Percentiles rank a stretch among this genome's conserved stretches.
Evolutionary conservation across 2,888 invertebrate genomes (phyloP).

Genomic region (Reticulitermes lucifugus): DNA sequence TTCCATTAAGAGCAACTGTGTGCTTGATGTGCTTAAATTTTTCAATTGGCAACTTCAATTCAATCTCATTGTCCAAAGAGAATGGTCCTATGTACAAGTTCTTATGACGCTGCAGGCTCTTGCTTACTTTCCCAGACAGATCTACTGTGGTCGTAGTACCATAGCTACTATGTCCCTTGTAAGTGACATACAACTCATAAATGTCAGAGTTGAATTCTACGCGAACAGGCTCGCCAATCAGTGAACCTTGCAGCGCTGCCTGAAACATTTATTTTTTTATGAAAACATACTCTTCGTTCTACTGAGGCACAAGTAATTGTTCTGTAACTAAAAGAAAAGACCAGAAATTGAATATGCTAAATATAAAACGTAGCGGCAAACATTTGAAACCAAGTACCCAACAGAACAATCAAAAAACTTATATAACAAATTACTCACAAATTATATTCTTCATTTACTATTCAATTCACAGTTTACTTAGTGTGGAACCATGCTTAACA

Average conservation of each 20-base stretch:
- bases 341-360: too few relatives aligned
- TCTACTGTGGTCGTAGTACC: conserved; percentile 64
- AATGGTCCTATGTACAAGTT: conserved; percentile 54
- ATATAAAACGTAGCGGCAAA: too few relatives aligned
- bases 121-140: conserved; percentile 61
- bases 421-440: too few relatives aligned
- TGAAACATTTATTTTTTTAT: conserved; percentile 1
- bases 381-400: too few relatives aligned
- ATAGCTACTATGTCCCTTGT: conserved; percentile 64
- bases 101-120: conserved; percentile 35
- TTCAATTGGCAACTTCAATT: conserved; percentile 67
- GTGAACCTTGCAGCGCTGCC: conserved; percentile 24
- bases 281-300: not conserved
- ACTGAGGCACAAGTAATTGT: too few relatives aligned
- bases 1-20: not conserved
- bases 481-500: too few relatives aligned
- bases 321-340: too few relatives aligned
- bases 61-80: conserved; percentile 63
- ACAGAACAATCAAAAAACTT: too few relatives aligned
- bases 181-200: conserved; percentile 55
- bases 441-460: too few relatives aligned
- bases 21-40: conserved; percentile 40
- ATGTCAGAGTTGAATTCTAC: conserved; percentile 31
- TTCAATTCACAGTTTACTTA: too few relatives aligned
- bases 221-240: conserved; percentile 19